Conservation (phyloP, 2,797 vertebrate species). For the Vireo griseus region DNA sequence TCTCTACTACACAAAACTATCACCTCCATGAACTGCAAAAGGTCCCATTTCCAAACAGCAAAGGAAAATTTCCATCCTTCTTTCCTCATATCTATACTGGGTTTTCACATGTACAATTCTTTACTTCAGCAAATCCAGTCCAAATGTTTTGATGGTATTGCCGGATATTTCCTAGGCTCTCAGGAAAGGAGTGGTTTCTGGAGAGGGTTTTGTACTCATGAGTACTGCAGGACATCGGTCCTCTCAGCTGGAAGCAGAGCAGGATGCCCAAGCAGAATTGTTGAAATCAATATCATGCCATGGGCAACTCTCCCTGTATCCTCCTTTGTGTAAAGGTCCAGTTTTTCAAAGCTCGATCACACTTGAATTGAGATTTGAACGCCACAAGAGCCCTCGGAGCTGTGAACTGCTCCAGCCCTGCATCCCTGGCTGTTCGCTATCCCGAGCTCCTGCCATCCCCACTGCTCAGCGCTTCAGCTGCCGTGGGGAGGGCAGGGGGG, state of each 20-base stretch:
- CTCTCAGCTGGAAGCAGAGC: background rate
- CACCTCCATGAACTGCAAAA: fast-evolving
- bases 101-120: background rate
- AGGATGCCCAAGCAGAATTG: background rate
- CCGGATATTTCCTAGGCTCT: fast-evolving
- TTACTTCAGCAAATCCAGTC: background rate
- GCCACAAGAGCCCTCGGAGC: background rate
- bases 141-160: background rate
- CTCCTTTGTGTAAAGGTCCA: background rate
- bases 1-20: background rate
- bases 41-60: background rate
- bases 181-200: background rate
- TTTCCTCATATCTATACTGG: background rate
- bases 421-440: fast-evolving
- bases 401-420: background rate
- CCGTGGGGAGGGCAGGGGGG: background rate
- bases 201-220: background rate
- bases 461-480: background rate
- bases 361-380: background rate
- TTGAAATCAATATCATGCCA: background rate
- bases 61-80: background rate
- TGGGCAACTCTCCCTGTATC: background rate
- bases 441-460: background rate
- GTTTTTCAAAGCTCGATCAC: fast-evolving
- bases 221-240: background rate